Evolutionary conservation across 2,888 invertebrate species (phyloP).

Genomic region (Panzeria rudis): DNA sequence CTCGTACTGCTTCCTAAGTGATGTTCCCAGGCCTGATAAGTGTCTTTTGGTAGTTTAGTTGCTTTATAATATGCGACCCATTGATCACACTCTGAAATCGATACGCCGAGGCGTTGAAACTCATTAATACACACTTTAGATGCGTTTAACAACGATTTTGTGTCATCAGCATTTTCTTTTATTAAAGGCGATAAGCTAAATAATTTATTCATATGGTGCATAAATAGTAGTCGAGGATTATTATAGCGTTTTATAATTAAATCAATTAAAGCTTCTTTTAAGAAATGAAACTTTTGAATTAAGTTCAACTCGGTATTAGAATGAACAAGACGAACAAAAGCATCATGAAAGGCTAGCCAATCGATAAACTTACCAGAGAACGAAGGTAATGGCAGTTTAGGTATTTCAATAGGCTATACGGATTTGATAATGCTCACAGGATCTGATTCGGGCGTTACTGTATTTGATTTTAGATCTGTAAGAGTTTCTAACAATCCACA

Average conservation of each 20-base stretch:
- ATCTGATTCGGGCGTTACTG: too few relatives aligned
- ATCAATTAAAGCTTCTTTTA: not conserved
- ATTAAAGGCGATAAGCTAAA: not conserved
- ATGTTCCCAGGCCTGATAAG: not conserved
- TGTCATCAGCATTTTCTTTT: not conserved
- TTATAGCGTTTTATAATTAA: not conserved
- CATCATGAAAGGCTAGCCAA: not conserved
- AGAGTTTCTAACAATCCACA: too few relatives aligned
- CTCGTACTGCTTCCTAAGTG: not conserved
- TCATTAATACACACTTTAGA: not conserved
- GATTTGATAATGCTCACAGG: too few relatives aligned
- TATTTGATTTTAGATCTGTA: too few relatives aligned
- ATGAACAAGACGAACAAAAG: constrained; percentile 1
- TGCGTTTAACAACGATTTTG: not conserved
- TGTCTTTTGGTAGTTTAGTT: constrained; percentile 5
- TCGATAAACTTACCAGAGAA: not conserved
- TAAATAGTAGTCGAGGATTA: not conserved
- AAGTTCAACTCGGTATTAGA: too few relatives aligned
- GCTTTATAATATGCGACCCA: not conserved
- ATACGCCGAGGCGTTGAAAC: not conserved
- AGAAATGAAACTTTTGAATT: not conserved
- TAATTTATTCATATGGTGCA: too few relatives aligned
- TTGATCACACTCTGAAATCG: too few relatives aligned
- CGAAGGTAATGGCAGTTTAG: too few relatives aligned
- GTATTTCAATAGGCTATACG: not conserved